A percentile compares a stretch with the other conserved stretches of the same genome.
phyloP scores from a whole-genome alignment of 2,888 invertebrate genomes.

The Volucella inanis region DNA sequence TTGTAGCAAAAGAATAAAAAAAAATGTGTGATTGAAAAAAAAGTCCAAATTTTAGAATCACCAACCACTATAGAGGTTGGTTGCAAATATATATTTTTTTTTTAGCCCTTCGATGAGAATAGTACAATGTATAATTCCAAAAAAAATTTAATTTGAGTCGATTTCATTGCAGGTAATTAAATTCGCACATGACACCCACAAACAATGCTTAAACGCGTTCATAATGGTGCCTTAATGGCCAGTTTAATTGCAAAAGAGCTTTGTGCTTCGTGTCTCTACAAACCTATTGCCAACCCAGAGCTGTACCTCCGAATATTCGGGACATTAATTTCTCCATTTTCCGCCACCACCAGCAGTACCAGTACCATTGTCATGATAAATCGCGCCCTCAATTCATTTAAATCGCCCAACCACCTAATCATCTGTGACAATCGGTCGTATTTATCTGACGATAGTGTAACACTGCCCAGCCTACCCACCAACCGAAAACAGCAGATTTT shows the following conservation, averaged over 20 bases:
- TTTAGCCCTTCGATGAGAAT: too few relatives aligned
- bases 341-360: conserved; percentile 6
- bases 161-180: conserved; percentile 32
- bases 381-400: neutral
- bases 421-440: conserved; percentile 53
- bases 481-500: neutral
- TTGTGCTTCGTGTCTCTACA: neutral
- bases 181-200: conserved; percentile 9
- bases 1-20: too few relatives aligned
- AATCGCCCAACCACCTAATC: conserved; percentile 38
- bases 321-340: conserved; percentile 14
- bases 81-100: too few relatives aligned
- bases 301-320: conserved; percentile 10
- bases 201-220: neutral
- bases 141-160: too few relatives aligned
- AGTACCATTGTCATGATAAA: conserved; percentile 6
- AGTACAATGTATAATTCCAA: too few relatives aligned
- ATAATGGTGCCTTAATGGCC: conserved; percentile 37
- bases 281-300: neutral
- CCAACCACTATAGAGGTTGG: too few relatives aligned
- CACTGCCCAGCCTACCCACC: neutral
- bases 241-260: conserved; percentile 15
- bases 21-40: too few relatives aligned
- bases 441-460: conserved; percentile 39
- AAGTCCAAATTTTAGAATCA: too few relatives aligned